Conservation (phyloP, 2,113 vertebrate species). For the Parus major region DNA sequence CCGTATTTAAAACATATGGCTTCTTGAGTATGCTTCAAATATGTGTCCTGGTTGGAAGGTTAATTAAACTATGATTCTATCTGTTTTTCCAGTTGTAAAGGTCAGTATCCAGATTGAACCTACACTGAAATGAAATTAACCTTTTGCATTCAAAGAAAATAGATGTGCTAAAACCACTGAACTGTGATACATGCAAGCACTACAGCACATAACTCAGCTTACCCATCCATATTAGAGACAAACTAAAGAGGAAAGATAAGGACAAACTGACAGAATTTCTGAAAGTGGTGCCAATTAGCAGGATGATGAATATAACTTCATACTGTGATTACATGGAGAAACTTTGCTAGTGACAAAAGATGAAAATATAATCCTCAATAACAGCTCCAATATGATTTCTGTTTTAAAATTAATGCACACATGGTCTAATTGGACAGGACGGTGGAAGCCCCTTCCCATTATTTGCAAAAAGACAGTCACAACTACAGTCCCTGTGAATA, state of each 20-base stretch:
- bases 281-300: neutral
- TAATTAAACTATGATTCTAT: conserved; percentile 68
- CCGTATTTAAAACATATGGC: conserved; percentile 9
- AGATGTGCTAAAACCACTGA: neutral
- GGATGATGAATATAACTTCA: neutral
- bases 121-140: conserved; percentile 63
- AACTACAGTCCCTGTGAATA: neutral
- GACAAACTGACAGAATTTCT: conserved; percentile 2
- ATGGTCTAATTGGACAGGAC: neutral
- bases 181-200: neutral
- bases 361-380: neutral
- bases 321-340: neutral
- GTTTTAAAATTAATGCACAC: neutral
- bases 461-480: neutral
- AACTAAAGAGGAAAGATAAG: neutral
- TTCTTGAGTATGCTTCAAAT: conserved; percentile 48
- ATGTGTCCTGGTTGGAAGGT: conserved; percentile 54
- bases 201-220: conserved; percentile 9
- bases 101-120: conserved; percentile 63
- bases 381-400: neutral
- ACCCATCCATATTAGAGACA: neutral
- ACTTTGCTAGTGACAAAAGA: neutral
- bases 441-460: neutral
- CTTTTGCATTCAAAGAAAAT: conserved; percentile 61
- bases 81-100: conserved; percentile 70